These are phyloP conservation scores for Ptilodon capucinus DNA, from an alignment of 2,888 invertebrate species.

Conservation along the genomic window DNA sequence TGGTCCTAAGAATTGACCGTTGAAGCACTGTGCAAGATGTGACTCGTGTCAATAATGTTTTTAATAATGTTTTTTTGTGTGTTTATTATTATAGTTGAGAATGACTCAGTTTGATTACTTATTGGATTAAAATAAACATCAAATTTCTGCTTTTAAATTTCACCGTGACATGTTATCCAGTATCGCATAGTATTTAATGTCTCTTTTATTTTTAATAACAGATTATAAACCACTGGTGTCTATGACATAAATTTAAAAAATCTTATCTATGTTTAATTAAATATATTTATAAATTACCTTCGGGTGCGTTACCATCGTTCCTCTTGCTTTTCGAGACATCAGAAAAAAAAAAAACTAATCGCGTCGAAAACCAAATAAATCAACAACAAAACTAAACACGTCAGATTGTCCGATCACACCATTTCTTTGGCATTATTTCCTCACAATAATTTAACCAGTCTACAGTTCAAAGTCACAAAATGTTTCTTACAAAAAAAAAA, in stretches of 20 bases:
- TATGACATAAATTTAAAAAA: no score
- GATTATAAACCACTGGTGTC: no score
- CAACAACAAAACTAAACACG: conserved; percentile 56
- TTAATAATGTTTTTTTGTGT: conserved; percentile 9
- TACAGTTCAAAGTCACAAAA: conserved; percentile 51
- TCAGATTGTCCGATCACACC: conserved; percentile 66
- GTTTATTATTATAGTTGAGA: background rate
- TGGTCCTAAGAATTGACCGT: conserved; percentile 21
- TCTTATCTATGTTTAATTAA: no score
- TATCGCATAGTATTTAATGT: no score
- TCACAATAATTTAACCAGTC: conserved; percentile 40
- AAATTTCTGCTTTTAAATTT: background rate
- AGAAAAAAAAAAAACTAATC: conserved; percentile 55
- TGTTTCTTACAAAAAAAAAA: conserved; percentile 38
- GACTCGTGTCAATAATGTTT: conserved; percentile 3
- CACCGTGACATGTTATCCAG: background rate
- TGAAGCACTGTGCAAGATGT: conserved; percentile 20
- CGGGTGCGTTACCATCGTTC: conserved; percentile 75
- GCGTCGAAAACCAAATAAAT: conserved; percentile 44
- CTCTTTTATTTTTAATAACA: no score
- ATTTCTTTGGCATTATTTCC: conserved; percentile 70
- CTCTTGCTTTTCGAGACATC: conserved; percentile 71
- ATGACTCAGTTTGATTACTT: background rate
- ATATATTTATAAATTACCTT: conserved; percentile 72
- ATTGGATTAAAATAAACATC: conserved; percentile 2